Evolutionary conservation across 1,140 invertebrate genomes (phyloP), one percentile per base, ranked within the genome.

Genomic region (Episyrphus balteatus): DNA sequence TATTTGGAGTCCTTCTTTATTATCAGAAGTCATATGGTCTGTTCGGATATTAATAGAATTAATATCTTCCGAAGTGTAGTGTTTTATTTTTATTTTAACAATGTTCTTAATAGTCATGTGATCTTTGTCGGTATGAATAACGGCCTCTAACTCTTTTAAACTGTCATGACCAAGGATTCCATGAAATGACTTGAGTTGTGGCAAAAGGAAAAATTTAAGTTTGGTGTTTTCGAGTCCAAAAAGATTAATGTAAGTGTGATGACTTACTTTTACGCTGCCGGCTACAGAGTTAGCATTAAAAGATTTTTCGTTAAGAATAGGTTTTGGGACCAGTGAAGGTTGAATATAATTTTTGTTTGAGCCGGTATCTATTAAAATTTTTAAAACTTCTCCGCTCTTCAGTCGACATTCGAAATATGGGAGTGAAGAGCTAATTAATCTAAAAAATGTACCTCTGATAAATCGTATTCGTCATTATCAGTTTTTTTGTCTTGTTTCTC

Each of bases 1-100:
- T 11, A 38, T 30, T 6, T 40, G 11, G 7, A 47, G 3, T 9
- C 51, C 26, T 5, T 37, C 12, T 9, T 42, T 40, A 15, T 51
- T 14, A 8, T 14, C 31, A 8, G 2, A 8, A 42, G 41, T 51
- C 21, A 38, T n/a, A 14, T 51, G 47, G 6, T 34, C 21, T 11
- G 42, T 49, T 26, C 42, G 36, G n/a, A 51, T 30, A 13, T 49
- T 18, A 6, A 56, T 55, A 2, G 26, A 17, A 18, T 51, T 58
- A n/a, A 58, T 33, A 26, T 48, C 14, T 47, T 55, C 10, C 11
- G 32, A 42, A 31, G 21, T 48, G 19, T 48, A 31, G 40, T 55
- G 50, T 12, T 47, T 47, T 10, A 47, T 5, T 13, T 5, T 8
- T 5, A 47, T 42, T 31, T 41, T 30, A 11, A 39, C n/a, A 14